Conservation (phyloP, 2,888 invertebrate species). For the Leuctra nigra region DNA sequence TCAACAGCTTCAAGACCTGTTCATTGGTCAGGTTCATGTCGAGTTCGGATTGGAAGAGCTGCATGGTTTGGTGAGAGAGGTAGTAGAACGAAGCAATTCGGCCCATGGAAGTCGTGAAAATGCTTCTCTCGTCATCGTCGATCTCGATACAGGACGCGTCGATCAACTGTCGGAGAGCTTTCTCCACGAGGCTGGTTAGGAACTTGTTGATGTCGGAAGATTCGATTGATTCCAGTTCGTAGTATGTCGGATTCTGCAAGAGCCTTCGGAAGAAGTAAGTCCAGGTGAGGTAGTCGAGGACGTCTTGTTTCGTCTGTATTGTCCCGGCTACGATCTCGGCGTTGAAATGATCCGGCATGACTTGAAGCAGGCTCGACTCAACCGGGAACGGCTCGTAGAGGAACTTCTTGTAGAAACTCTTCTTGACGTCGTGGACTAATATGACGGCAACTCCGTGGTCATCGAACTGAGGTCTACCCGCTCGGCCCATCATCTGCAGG, state of each 20-base stretch:
- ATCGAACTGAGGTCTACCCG: constrained; percentile 96
- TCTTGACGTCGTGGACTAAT: constrained; percentile 92
- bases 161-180: constrained; percentile 62
- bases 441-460: constrained; percentile 84
- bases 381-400: constrained; percentile 99
- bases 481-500: constrained; percentile 99
- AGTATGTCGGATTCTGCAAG: constrained; percentile 74
- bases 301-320: constrained; percentile 84
- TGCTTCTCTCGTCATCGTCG: constrained; percentile 57
- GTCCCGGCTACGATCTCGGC: constrained; percentile 96
- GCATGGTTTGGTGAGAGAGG: constrained; percentile 84
- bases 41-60: constrained; percentile 68
- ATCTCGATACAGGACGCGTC: constrained; percentile 73
- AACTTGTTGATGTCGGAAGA: constrained; percentile 62
- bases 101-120: constrained; percentile 71
- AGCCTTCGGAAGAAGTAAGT: constrained; percentile 90
- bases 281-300: constrained; percentile 96
- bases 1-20: constrained; percentile 69
- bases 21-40: constrained; percentile 56
- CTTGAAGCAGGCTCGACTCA: constrained; percentile 87
- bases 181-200: constrained; percentile 75
- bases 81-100: constrained; percentile 96
- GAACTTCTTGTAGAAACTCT: constrained; percentile 98
- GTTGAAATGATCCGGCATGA: constrained; percentile 93
- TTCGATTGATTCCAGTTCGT: constrained; percentile 68